Evolutionary conservation across 2,113 vertebrate genomes (phyloP), one percentile per base, ranked within the genome.

Genomic region (Actenoides hombroni): DNA sequence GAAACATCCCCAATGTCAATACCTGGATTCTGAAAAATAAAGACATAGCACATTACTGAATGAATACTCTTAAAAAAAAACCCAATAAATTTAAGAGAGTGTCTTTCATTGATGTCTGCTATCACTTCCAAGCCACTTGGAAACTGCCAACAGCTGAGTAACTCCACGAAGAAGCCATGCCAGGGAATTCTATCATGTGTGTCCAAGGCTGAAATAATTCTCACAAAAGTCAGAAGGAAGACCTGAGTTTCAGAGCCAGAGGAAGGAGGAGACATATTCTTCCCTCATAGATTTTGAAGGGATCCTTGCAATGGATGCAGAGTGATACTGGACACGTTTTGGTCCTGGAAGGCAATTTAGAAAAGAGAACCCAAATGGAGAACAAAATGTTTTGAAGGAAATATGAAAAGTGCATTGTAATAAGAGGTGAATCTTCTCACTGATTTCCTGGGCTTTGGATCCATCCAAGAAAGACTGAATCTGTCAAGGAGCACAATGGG

Each of bases 1-100:
- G 99, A 99, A 90, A 99, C 95, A 85, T 99, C 99, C 3, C 99
- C 99, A 1, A 98, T 99, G 96, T 99, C 99, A 69, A 99, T 99
- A n/a, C 99, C 99, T 37, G 99, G 99, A 78, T 99, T 99, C 99
- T 99, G 97, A 39, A 97, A 97, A 70, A 83, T 44, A 65, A 94
- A 83, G 61, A 81, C 51, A n/a, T 3, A 82, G 39, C 31, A 44
- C 0, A 0, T 5, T n/a, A 26, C 12, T n/a, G 56, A 54, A 42
- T 0, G 2, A 15, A 39, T 37, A 49, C n/a, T 48, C 40, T 49
- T 57, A 6, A 18, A 40, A 71, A 46, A 49, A 5, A 24, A 13
- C 3, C 6, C 4, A 7, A 25, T 19, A 49, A 46, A 23, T 51
- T 39, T 11, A 1, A 19, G n/a, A 77, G 2, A 31, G 19, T 2